Evolutionary conservation across 2,888 invertebrate genomes (phyloP).

Genomic region (Rhamnusium bicolor): DNA sequence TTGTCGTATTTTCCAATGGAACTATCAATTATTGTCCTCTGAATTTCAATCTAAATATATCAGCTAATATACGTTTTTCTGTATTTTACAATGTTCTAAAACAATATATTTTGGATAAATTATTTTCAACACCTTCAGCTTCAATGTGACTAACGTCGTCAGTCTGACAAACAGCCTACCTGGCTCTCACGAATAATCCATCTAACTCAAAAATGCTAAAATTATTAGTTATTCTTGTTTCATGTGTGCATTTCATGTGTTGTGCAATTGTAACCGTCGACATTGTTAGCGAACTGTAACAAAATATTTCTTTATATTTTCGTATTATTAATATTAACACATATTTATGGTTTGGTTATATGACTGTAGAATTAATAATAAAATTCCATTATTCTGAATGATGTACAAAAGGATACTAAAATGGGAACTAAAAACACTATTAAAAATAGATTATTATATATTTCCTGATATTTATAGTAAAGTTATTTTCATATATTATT

Average conservation of each 20-base stretch:
- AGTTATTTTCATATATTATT: conserved; percentile 8
- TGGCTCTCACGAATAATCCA: no score
- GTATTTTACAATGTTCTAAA: no score
- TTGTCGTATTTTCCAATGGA: no score
- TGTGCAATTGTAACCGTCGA: background rate
- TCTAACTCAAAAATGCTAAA: no score
- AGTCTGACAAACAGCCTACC: no score
- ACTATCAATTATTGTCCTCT: no score
- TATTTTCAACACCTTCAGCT: no score
- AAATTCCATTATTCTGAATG: conserved; percentile 1
- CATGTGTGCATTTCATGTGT: background rate
- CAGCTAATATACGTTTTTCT: no score
- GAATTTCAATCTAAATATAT: no score
- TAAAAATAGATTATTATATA: background rate
- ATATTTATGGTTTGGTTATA: conserved; percentile 9
- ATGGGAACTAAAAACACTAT: background rate
- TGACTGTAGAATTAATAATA: background rate
- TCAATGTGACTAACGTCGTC: no score
- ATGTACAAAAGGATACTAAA: conserved; percentile 8
- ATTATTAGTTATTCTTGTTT: no score
- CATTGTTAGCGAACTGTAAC: background rate
- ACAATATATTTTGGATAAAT: no score
- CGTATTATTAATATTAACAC: background rate
- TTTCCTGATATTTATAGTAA: background rate
- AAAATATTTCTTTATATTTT: background rate